Percentiles rank a stretch among this genome's conserved stretches.
These are phyloP conservation scores for Protosalanx chinensis DNA, from an alignment of 2,797 vertebrate genomes.

Conservation along the genomic window DNA sequence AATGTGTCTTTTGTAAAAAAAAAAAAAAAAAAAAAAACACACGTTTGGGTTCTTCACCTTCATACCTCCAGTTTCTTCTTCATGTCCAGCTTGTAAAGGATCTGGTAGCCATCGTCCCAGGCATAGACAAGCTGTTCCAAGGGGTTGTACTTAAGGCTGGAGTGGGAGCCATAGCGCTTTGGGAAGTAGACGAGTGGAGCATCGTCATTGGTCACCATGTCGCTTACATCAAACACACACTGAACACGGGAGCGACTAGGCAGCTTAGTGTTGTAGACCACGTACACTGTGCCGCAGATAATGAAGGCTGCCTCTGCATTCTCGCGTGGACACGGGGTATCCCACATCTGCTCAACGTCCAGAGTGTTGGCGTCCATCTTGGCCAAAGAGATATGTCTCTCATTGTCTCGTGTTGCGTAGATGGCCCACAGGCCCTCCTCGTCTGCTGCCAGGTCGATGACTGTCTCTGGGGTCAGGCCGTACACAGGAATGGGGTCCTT, in stretches of 20 bases:
- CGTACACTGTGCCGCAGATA: constrained; percentile 92
- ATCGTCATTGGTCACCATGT: constrained; percentile 81
- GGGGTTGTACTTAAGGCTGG: constrained; percentile 94
- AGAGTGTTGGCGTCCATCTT: constrained; percentile 85
- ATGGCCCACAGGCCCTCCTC: constrained; percentile 96
- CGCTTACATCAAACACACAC: constrained; percentile 92
- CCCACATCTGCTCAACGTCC: constrained; percentile 95
- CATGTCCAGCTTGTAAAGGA: constrained; percentile 93
- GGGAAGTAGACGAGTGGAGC: constrained; percentile 91
- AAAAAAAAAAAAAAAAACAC: not conserved
- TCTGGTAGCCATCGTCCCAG: constrained; percentile 98
- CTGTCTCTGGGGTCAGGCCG: constrained; percentile 80
- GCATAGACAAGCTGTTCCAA: constrained; percentile 89
- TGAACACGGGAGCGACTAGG: constrained; percentile 91
- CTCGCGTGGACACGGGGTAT: constrained; percentile 88
- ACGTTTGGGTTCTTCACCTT: not conserved
- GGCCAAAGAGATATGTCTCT: constrained; percentile 86
- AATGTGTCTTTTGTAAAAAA: not conserved
- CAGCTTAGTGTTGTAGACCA: constrained; percentile 91
- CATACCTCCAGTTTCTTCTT: constrained; percentile 84
- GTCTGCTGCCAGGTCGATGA: constrained; percentile 88
- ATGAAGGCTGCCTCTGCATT: constrained; percentile 92
- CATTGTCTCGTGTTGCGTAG: constrained; percentile 85
- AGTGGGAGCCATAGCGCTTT: constrained; percentile 88
- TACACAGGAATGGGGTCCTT: constrained; percentile 78